phyloP scores from a whole-genome alignment of 2,113 vertebrate genomes.

The Anoplopoma fimbria region DNA sequence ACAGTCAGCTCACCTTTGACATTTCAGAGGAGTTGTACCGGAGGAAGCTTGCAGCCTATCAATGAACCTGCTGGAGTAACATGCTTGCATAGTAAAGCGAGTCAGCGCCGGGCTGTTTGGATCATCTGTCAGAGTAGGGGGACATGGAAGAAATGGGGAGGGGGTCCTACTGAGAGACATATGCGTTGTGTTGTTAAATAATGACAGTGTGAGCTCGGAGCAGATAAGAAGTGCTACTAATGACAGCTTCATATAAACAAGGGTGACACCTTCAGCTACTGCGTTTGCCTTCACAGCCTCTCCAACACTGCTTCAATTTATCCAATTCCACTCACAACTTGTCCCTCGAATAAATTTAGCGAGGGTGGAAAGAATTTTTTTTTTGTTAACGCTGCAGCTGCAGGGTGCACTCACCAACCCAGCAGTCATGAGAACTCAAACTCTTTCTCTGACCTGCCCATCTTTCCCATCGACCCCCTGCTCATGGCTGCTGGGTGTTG shows the following conservation, averaged over 20 bases:
- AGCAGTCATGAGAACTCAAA: constrained; percentile 55
- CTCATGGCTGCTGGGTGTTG: constrained; percentile 77
- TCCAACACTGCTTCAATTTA: constrained; percentile 25
- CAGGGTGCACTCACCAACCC: constrained; percentile 62
- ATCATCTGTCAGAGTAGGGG: constrained; percentile 66
- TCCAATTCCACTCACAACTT: constrained; percentile 26
- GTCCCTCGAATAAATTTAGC: constrained; percentile 32
- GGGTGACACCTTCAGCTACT: constrained; percentile 66
- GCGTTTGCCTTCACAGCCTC: constrained; percentile 23
- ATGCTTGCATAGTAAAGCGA: constrained; percentile 45
- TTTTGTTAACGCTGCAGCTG: constrained; percentile 53
- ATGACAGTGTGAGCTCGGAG: constrained; percentile 40
- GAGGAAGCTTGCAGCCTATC: constrained; percentile 57
- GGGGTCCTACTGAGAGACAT: constrained; percentile 32
- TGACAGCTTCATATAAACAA: constrained; percentile 68
- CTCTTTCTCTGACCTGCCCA: constrained; percentile 62
- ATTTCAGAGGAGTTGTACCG: constrained; percentile 23
- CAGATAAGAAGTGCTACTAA: constrained; percentile 67
- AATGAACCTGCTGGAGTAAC: constrained; percentile 57
- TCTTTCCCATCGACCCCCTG: constrained; percentile 68
- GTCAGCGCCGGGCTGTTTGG: constrained; percentile 53
- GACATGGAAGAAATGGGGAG: constrained; percentile 8
- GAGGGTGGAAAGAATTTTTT: constrained; percentile 30
- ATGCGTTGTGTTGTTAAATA: constrained; percentile 48
- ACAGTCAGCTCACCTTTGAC: constrained; percentile 66